phyloP scores from a whole-genome alignment of 1,140 invertebrate species.

The Dendroctonus valens region DNA sequence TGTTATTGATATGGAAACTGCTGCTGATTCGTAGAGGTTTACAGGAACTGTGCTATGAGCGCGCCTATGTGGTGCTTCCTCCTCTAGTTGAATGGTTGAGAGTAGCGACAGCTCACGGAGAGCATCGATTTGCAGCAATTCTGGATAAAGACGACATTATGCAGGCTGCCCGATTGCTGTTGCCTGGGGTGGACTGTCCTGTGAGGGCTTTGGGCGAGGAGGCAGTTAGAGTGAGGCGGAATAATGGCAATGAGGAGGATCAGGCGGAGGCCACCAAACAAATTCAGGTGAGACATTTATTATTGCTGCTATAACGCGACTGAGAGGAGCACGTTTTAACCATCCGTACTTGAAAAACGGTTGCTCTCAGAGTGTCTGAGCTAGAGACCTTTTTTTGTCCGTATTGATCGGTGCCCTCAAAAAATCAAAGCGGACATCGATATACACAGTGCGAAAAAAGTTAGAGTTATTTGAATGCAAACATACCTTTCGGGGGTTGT shows the following conservation, averaged over 20 bases:
- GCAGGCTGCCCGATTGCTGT: slow-evolving; percentile 79
- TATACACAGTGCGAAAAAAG: no score
- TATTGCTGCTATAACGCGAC: no score
- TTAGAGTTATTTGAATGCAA: no score
- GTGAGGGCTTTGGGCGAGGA: slow-evolving; percentile 65
- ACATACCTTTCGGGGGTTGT: no score
- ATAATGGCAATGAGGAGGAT: slow-evolving; percentile 47
- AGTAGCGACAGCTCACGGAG: slow-evolving; percentile 77
- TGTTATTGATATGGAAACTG: no score
- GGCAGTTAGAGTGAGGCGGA: slow-evolving; percentile 49
- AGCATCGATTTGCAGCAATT: slow-evolving; percentile 72
- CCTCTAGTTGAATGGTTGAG: slow-evolving; percentile 85
- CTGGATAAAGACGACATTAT: slow-evolving; percentile 85
- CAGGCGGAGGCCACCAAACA: slow-evolving; percentile 47
- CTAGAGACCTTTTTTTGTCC: no score
- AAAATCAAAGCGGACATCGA: no score
- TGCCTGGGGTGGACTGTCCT: slow-evolving; percentile 87
- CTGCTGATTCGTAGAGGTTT: not conserved
- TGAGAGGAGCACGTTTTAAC: no score
- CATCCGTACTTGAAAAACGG: no score
- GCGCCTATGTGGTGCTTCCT: slow-evolving; percentile 82
- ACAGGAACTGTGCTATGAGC: slow-evolving; percentile 78
- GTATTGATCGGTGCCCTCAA: no score
- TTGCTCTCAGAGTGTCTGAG: no score
- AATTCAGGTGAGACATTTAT: slow-evolving; percentile 54